phyloP scores from a whole-genome alignment of 2,113 vertebrate genomes.

The Lamprotornis superbus region DNA sequence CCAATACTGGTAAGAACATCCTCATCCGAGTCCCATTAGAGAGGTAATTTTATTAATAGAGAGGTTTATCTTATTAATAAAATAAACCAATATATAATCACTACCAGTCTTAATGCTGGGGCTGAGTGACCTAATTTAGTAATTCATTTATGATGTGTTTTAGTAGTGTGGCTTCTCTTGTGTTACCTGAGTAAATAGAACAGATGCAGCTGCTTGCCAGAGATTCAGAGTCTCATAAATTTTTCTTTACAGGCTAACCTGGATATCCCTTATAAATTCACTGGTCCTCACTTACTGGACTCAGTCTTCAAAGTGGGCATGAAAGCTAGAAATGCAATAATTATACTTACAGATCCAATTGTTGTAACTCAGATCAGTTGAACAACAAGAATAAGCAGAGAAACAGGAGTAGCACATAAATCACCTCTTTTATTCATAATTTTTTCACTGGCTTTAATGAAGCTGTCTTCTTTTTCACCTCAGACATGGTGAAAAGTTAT shows the following conservation, averaged over 20 bases:
- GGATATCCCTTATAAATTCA: not conserved
- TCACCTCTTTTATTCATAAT: not conserved
- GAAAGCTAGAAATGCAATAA: not conserved
- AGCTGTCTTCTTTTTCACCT: not conserved
- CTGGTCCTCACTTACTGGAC: not conserved
- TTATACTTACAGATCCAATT: not conserved
- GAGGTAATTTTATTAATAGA: too few species aligned
- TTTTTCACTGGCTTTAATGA: not conserved
- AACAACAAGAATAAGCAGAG: not conserved
- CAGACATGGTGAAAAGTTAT: not conserved
- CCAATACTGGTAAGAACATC: not conserved
- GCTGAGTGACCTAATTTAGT: constrained; percentile 12
- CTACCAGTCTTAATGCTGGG: not conserved
- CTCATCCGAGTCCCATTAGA: constrained; percentile 24
- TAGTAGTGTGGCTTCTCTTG: not conserved
- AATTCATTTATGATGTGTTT: not conserved
- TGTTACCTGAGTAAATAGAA: constrained; percentile 7
- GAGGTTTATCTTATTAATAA: too few species aligned
- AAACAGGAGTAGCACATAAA: not conserved
- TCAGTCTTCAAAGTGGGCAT: not conserved
- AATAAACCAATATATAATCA: constrained; percentile 12
- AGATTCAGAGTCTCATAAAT: not conserved
- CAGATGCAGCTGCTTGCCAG: not conserved
- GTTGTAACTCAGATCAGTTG: not conserved
- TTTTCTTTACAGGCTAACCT: not conserved